Evolutionary conservation across 2,888 invertebrate genomes (phyloP).

Genomic region (Apamea monoglypha): DNA sequence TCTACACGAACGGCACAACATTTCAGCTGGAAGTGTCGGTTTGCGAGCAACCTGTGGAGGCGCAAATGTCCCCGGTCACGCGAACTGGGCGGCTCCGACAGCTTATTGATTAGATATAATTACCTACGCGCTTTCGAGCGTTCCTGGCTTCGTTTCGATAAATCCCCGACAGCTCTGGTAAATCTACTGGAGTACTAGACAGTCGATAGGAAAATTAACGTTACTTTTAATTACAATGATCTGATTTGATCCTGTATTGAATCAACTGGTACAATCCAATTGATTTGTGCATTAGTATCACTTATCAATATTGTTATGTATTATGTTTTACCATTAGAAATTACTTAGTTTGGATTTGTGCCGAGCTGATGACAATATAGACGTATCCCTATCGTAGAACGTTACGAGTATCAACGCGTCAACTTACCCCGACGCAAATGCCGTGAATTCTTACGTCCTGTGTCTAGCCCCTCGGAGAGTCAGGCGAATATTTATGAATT

Average conservation of each 20-base stretch:
- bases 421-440: neutral
- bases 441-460: neutral
- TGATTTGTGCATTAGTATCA: neutral
- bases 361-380: neutral
- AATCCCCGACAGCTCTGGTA: neutral
- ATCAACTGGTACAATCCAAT: neutral
- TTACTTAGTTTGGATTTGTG: neutral
- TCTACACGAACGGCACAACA: conserved; percentile 42
- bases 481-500: neutral
- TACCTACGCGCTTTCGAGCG: conserved; percentile 49
- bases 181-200: neutral
- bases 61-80: conserved; percentile 81
- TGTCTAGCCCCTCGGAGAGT: neutral
- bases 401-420: neutral
- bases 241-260: neutral
- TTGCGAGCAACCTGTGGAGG: conserved; percentile 71
- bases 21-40: conserved; percentile 60
- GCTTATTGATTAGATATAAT: conserved; percentile 81
- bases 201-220: neutral
- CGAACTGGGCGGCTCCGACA: conserved; percentile 71
- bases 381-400: neutral
- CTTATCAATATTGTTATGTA: neutral
- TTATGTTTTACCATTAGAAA: neutral
- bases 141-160: conserved; percentile 31
- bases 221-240: conserved; percentile 3